These are phyloP conservation scores for Chrysocyon brachyurus DNA, from an alignment of 2,797 vertebrate species.

Conservation along the genomic window DNA sequence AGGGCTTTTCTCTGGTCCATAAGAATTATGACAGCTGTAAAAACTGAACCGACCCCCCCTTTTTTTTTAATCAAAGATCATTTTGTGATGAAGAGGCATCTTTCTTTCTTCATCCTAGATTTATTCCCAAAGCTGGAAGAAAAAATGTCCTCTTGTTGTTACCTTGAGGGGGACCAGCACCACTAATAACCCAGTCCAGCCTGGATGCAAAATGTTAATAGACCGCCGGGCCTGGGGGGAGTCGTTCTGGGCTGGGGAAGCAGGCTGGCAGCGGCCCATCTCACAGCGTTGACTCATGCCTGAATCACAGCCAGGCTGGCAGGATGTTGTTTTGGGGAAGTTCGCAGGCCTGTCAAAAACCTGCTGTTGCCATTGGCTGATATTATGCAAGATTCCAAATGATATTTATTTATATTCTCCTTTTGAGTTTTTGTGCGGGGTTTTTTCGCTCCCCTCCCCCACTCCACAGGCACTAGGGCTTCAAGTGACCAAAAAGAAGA, in stretches of 20 bases:
- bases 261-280: conserved; percentile 86
- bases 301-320: conserved; percentile 90
- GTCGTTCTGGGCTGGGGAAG: conserved; percentile 84
- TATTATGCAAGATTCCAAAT: conserved; percentile 89
- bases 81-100: conserved; percentile 73
- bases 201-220: conserved; percentile 88
- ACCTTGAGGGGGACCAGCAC: conserved; percentile 79
- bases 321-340: conserved; percentile 90
- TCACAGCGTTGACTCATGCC: conserved; percentile 89
- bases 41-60: conserved; percentile 50
- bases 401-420: conserved; percentile 88
- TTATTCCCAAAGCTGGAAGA: conserved; percentile 56
- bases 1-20: conserved; percentile 65
- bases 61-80: conserved; percentile 74
- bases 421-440: conserved; percentile 81
- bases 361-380: conserved; percentile 90
- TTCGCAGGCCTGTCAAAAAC: conserved; percentile 90
- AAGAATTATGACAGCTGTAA: conserved; percentile 75
- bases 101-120: conserved; percentile 78
- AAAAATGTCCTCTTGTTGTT: conserved; percentile 72
- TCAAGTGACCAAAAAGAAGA: conserved; percentile 75
- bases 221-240: conserved; percentile 82
- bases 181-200: conserved; percentile 77
- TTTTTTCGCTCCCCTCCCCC: neutral
- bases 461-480: conserved; percentile 72